phyloP scores from a whole-genome alignment of 2,888 invertebrate genomes.

The Cosmopolites sordidus region DNA sequence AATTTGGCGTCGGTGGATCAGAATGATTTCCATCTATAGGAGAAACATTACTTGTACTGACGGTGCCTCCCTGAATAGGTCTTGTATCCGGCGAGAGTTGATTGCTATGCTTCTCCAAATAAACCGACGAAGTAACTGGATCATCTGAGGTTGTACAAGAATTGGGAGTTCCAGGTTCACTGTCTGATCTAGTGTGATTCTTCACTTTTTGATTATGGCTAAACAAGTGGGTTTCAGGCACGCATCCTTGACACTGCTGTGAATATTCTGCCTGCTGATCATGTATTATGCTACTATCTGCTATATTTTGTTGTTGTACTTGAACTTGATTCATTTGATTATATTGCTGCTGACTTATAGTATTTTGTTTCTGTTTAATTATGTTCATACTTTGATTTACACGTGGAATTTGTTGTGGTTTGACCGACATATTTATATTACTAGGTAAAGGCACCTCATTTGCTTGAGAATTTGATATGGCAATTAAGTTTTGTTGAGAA shows the following conservation, averaged over 20 bases:
- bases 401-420: conserved; percentile 33
- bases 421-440: conserved; percentile 40
- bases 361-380: conserved; percentile 34
- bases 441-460: conserved; percentile 48
- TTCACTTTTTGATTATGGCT: conserved; percentile 47
- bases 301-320: conserved; percentile 33
- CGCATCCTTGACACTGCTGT: conserved; percentile 56
- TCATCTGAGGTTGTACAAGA: conserved; percentile 57
- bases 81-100: conserved; percentile 58
- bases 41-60: conserved; percentile 78
- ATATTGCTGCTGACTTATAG: conserved; percentile 30
- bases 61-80: conserved; percentile 80
- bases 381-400: conserved; percentile 37
- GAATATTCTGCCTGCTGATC: conserved; percentile 33
- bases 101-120: conserved; percentile 54
- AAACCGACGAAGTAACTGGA: conserved; percentile 68
- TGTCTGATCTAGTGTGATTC: conserved; percentile 48
- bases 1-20: conserved; percentile 50
- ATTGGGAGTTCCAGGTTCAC: conserved; percentile 54
- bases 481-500: conserved; percentile 35
- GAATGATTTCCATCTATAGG: conserved; percentile 61
- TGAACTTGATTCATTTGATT: conserved; percentile 31
- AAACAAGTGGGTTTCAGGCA: conserved; percentile 35
- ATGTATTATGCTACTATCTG: conserved; percentile 38
- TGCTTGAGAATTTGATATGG: conserved; percentile 37